These are phyloP conservation scores for Pediacus dermestoides DNA, from an alignment of 2,888 invertebrate species.

Conservation along the genomic window DNA sequence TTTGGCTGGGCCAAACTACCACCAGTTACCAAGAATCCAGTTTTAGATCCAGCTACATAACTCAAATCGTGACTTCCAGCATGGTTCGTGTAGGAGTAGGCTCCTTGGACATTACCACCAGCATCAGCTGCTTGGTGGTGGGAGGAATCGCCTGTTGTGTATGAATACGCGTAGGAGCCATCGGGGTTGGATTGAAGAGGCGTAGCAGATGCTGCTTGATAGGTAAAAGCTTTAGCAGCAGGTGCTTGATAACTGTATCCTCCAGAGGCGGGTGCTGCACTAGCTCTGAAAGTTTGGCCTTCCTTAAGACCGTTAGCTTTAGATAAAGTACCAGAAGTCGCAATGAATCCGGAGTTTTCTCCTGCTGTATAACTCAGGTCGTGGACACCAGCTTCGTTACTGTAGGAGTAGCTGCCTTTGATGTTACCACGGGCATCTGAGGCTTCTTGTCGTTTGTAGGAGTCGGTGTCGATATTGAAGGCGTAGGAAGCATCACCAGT, in stretches of 20 bases:
- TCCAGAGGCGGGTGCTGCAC: not conserved
- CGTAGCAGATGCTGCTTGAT: conserved; percentile 1
- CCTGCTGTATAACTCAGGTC: conserved; percentile 35
- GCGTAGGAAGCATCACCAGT: conserved; percentile 36
- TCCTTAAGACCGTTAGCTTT: conserved; percentile 13
- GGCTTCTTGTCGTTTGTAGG: conserved; percentile 30
- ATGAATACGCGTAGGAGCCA: conserved; percentile 36
- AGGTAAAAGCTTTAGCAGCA: not conserved
- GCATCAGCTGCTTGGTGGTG: conserved; percentile 32
- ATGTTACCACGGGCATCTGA: conserved; percentile 30
- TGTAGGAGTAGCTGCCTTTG: conserved; percentile 29
- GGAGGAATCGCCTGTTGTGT: conserved; percentile 28
- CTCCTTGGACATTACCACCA: conserved; percentile 34
- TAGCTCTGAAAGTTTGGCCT: not conserved
- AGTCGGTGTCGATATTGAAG: conserved; percentile 32
- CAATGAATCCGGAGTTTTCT: conserved; percentile 36
- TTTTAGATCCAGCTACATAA: conserved; percentile 29
- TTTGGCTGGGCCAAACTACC: conserved; percentile 40
- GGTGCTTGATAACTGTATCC: too few species aligned
- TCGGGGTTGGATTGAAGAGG: too few species aligned
- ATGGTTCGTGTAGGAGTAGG: conserved; percentile 28
- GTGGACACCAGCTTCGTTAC: conserved; percentile 27
- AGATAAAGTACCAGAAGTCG: conserved; percentile 29
- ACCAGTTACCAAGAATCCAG: conserved; percentile 41
- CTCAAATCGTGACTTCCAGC: conserved; percentile 30